phyloP scores from a whole-genome alignment of 1,140 invertebrate genomes.

The Caerostris extrusa region DNA sequence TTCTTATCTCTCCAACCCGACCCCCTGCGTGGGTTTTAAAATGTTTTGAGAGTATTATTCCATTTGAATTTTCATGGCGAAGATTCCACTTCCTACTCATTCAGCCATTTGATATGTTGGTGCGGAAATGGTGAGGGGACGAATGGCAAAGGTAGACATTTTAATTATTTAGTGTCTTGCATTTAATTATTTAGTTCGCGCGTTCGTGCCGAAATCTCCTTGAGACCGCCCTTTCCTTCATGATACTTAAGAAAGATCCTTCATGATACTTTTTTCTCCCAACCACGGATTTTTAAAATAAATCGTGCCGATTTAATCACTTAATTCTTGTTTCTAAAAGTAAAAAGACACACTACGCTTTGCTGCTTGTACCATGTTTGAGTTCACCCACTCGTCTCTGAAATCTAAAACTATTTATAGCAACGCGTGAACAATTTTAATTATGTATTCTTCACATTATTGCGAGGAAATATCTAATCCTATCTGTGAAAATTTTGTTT shows the following conservation, averaged over 20 bases:
- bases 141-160: background rate
- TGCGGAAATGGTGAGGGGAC: background rate
- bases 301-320: background rate
- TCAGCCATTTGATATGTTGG: background rate
- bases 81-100: background rate
- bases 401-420: no score
- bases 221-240: background rate
- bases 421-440: no score
- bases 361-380: background rate
- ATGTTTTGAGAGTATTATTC: background rate
- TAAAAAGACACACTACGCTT: background rate
- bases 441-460: no score
- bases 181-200: background rate
- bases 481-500: no score
- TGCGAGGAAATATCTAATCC: no score
- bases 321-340: background rate
- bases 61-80: background rate
- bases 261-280: background rate
- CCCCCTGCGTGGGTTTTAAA: no score
- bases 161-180: conserved; percentile 1
- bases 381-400: background rate
- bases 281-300: background rate
- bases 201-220: background rate
- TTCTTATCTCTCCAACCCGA: background rate
- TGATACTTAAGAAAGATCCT: background rate